A percentile compares a stretch with the other conserved stretches of the same genome.
Conservation (phyloP, 1,140 invertebrate genomes). For the Trachymyrmex cornetzi region DNA sequence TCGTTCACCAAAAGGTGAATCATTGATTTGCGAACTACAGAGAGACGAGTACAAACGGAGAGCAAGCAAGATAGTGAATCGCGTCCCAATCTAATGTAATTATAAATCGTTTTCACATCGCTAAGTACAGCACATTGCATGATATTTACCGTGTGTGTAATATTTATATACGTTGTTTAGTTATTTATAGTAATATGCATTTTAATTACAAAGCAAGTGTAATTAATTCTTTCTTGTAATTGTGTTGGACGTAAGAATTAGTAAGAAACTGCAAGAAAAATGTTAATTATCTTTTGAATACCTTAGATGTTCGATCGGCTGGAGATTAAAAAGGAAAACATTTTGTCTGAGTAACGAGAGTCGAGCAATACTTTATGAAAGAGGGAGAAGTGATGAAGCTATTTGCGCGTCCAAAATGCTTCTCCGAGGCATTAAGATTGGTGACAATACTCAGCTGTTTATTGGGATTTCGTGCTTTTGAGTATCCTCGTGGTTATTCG, state of each 20-base stretch:
- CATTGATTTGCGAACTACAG: background rate
- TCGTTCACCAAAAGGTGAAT: background rate
- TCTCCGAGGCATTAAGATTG: background rate
- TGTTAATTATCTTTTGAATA: no score
- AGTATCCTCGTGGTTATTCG: background rate
- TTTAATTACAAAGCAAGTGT: background rate
- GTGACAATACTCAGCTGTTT: background rate
- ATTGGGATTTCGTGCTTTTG: background rate
- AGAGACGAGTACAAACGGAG: background rate
- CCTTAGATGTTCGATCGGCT: no score
- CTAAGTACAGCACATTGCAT: background rate
- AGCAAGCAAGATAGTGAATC: background rate
- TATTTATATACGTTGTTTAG: background rate
- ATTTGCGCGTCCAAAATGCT: background rate
- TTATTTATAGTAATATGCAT: no score
- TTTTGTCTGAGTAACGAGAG: background rate
- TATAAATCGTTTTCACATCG: background rate
- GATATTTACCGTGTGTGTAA: no score
- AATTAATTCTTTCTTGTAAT: background rate
- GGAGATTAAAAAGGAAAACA: no score
- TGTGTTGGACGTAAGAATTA: background rate
- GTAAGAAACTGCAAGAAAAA: no score
- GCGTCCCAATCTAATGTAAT: background rate
- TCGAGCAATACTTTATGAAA: background rate
- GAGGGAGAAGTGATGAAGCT: conserved; percentile 22